Base-by-base conservation (phyloP, 2,888 invertebrate genomes). In the Linyphia triangularis region DNA sequence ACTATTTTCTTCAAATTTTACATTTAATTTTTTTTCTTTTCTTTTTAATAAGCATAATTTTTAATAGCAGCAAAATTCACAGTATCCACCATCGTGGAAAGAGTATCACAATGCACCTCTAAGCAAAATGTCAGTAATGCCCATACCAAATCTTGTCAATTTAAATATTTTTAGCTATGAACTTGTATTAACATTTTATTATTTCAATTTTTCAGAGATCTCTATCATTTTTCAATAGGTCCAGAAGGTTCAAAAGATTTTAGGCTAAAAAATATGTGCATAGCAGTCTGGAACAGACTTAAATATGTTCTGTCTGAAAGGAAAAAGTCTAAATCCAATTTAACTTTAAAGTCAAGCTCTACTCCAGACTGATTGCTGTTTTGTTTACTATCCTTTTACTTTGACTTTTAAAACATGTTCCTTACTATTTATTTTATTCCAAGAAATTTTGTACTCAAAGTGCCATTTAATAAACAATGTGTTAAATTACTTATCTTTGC, bases 251-350 rank as follows among this genome's bases (percentile, higher is more conserved):
- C 65, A 19, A 82, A 77, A 51, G 90, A 90, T 24, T 89, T 84
- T 73, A 78, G 89, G 40, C 63, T 90, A 6, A 65, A 72, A 51
- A 90, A 90, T 30, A 90, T 90, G 90, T 90, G 90, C 37, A 73
- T 85, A 28, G 89, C 89, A 67, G 89, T 90, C 1, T 90, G 90
- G 90, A 89, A 86, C 16, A 79, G 70, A 65, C 28, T 90, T 16
- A 83, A 75, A 77, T 89, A 88, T 83, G 43, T 57, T 37, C 28
- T 51, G 19, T 86, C 82, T 5, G 13, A 57, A 37, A 81, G 37
- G 4, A 59, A 7, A 57, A 75, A 57, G 16, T 51, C 16, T 51
- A 51, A 51, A 51, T 51, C 51, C n/a, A 51, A n/a, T n/a, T 51
- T n/a, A 51, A 51, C 16, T 51, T 13, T 5, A 10, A 51, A 16